Base-by-base conservation (phyloP, 2,888 invertebrate genomes). In the Heliconius cydno region DNA sequence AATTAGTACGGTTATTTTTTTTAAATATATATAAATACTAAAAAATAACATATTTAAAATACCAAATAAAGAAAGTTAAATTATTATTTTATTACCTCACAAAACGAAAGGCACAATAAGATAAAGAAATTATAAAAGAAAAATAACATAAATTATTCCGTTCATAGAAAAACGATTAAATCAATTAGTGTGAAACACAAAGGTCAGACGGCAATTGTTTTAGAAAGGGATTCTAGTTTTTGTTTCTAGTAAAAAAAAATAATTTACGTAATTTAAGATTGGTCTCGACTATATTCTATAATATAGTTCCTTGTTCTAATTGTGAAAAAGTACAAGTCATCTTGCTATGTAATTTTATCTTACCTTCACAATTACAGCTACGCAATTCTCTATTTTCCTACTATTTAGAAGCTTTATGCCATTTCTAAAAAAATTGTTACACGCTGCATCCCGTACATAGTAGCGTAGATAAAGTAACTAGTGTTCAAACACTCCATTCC, bases 131-230 rank as follows among this genome's bases (percentile, higher is more conserved):
- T 2, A 28, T 28, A 30, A 60, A n/a, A 12, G 66, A 30, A 30
- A 66, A 66, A 66, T 19, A 67, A 34, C 22, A 34, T 68, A 38
- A 68, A 77, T n/a, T 52, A 52, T 25, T 52, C 52, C 57, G 41
- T 19, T 46, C 5, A 70, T 46, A 28, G 41, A 28, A 70, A 70
- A 67, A 25, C 41, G 68, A 68, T 28, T 60, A 68, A 74, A 70
- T 65, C 77, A 79, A 80, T 80, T 68, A 68, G 28, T 38, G 41
- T 60, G 46, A 77, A 46, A 78, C 52, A 66, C 65, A 78, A 78
- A 78, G 78, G 78, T 78, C 78, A 73, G 60, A 57, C 67, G 71
- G 82, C 72, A 63, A 82, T 82, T 80, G 82, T 82, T 76, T 82
- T 80, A 80, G 77, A 74, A 77, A 60, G 73, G 60, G 25, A 41